Conservation (phyloP, 2,797 vertebrate genomes). For the Arnoldichthys spilopterus region DNA sequence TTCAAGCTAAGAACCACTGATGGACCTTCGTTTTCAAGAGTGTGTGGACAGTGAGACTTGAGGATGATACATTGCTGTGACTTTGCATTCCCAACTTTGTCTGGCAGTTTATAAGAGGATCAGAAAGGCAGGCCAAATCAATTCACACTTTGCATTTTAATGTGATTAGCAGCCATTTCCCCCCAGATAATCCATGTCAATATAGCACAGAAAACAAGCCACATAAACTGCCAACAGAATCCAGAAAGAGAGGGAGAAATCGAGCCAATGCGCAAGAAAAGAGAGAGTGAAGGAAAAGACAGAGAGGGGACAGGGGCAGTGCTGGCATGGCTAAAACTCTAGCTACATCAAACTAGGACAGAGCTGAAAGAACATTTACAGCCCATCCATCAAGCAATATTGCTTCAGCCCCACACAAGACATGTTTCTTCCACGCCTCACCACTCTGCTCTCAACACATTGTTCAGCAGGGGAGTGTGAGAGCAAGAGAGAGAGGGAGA, state of each 20-base stretch:
- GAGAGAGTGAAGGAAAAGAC: neutral
- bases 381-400: conserved; percentile 63
- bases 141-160: conserved; percentile 47
- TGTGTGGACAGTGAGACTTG: neutral
- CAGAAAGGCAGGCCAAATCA: conserved; percentile 38
- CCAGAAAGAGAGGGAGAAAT: conserved; percentile 1
- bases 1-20: neutral
- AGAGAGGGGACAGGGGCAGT: conserved; percentile 34
- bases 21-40: neutral
- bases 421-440: conserved; percentile 44
- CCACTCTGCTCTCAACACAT: conserved; percentile 34
- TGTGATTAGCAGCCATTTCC: conserved; percentile 41
- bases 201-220: conserved; percentile 11
- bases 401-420: conserved; percentile 59
- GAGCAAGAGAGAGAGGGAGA: neutral
- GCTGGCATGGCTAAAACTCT: conserved; percentile 32
- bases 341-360: conserved; percentile 35
- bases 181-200: conserved; percentile 19
- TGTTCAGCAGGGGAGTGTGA: conserved; percentile 52
- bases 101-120: conserved; percentile 32
- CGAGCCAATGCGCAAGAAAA: neutral
- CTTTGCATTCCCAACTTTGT: conserved; percentile 22
- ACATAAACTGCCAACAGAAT: conserved; percentile 28
- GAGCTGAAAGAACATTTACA: conserved; percentile 51
- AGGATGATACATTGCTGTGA: neutral